Conservation (phyloP, 2,113 vertebrate genomes). For the Odontesthes bonariensis region DNA sequence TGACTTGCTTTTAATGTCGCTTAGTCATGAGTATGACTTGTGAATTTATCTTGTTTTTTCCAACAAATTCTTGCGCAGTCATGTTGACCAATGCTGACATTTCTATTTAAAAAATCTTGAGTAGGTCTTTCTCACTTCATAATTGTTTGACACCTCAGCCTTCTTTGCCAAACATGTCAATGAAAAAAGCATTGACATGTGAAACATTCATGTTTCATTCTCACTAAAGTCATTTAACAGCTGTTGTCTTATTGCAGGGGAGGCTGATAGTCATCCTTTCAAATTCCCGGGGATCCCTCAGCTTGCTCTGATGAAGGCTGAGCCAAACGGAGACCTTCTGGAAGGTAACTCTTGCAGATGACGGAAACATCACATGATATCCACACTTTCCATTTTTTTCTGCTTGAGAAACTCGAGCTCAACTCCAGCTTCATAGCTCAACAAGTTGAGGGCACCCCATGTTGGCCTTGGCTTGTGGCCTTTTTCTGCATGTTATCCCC, state of each 20-base stretch:
- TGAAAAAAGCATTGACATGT: not conserved
- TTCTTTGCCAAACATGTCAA: not conserved
- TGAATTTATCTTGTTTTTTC: not conserved
- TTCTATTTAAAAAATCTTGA: not conserved
- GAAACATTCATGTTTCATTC: slow-evolving; percentile 1
- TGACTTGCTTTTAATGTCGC: slow-evolving; percentile 27
- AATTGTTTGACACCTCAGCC: not conserved
- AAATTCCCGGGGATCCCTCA: slow-evolving; percentile 58
- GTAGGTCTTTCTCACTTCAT: not conserved
- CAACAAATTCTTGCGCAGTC: slow-evolving; percentile 17
- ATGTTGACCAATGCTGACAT: slow-evolving; percentile 9
- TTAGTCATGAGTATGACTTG: slow-evolving; percentile 40
- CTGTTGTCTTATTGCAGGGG: slow-evolving; percentile 52
- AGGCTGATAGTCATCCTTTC: slow-evolving; percentile 55
- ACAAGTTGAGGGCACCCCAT: no score
- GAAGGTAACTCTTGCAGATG: slow-evolving; percentile 72
- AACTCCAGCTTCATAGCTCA: no score
- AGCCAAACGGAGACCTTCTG: slow-evolving; percentile 69
- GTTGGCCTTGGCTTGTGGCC: no score
- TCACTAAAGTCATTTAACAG: slow-evolving; percentile 13
- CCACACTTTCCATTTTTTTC: not conserved
- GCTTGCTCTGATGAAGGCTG: slow-evolving; percentile 72
- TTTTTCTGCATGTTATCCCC: no score
- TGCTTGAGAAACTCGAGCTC: no score
- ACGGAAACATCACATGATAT: slow-evolving; percentile 46